Evolutionary conservation across 2,888 invertebrate species (phyloP).

Genomic region (Amphipoea lucens): DNA sequence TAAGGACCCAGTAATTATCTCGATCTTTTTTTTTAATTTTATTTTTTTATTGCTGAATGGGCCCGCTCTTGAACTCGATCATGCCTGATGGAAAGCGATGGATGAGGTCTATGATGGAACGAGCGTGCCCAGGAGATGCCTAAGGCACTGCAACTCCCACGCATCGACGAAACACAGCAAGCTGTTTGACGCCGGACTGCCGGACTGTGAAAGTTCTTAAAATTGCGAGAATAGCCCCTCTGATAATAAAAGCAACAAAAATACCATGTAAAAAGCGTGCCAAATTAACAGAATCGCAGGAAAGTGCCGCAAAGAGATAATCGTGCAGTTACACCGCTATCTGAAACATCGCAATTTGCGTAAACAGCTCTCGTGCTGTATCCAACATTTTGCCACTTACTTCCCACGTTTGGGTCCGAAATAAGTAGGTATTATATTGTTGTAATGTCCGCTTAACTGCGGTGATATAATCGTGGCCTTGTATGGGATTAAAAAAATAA

Average conservation of each 20-base stretch:
- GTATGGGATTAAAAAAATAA: neutral
- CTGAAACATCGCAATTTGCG: slow-evolving; percentile 60
- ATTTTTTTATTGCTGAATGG: too few species aligned
- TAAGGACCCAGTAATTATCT: too few species aligned
- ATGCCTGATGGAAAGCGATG: too few species aligned
- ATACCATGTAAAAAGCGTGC: slow-evolving; percentile 31
- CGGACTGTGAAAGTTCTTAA: too few species aligned
- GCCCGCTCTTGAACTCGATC: too few species aligned
- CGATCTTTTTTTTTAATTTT: too few species aligned
- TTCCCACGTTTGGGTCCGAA: slow-evolving; percentile 15
- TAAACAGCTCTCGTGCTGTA: slow-evolving; percentile 53
- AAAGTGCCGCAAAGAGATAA: slow-evolving; percentile 59
- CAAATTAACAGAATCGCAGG: slow-evolving; percentile 57
- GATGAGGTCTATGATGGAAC: too few species aligned
- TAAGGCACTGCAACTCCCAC: too few species aligned
- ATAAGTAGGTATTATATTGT: slow-evolving; percentile 29
- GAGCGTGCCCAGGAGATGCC: too few species aligned
- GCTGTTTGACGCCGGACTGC: too few species aligned
- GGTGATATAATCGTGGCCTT: neutral
- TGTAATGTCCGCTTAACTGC: slow-evolving; percentile 11
- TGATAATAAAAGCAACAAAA: slow-evolving; percentile 12
- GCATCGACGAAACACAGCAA: too few species aligned
- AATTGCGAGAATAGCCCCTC: too few species aligned
- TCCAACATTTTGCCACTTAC: slow-evolving; percentile 41
- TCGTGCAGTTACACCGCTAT: slow-evolving; percentile 52